Base-by-base conservation (phyloP, 2,113 vertebrate genomes). In the Sinocyclocheilus grahami region DNA sequence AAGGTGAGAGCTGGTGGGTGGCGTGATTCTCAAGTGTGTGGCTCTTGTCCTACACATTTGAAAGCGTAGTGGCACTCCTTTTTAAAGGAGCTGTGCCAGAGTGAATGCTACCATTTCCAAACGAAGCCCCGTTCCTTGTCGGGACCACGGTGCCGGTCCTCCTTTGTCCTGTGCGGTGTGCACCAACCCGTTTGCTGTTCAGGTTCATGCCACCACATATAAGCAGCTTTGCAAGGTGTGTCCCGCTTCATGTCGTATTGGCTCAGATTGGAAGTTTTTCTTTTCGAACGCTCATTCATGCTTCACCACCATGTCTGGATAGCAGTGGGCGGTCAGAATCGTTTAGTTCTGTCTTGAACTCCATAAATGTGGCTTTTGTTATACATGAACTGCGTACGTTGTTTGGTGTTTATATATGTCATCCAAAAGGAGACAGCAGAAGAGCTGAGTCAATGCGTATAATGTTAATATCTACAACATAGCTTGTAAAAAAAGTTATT, bases 291-390 rank as follows among this genome's bases (percentile, higher is more conserved):
- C 75, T 77, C n/a, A 16, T 77, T 77, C 48, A 80, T 63, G 37
- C 60, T 80, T 42, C 33, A 80, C 30, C 51, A 60, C 77, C 27
- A 37, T 24, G 37, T 62, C 55, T 79, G 77, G 30, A 60, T 79
- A 37, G 46, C 75, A 77, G 42, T 51, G 74, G 76, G 76, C 4
- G 76, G 76, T 55, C 18, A 79, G 78, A 79, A 79, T 62, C 16
- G 18, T 60, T 79, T 79, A 55, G 77, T 55, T 79, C 53, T 16
- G 33, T 37, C 30, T 79, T 79, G 55, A 53, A 53, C 75, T 77
- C 14, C 24, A n/a, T 74, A 78, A 77, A 78, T 55, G 27, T 78
- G 75, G 24, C 48, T 78, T 78, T 78, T 78, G 75, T 78, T 78
- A 20, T 20, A 27, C 75, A 78, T 33, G 46, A 22, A 11, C 18